A percentile compares a stretch with the other conserved stretches of the same genome.
Evolutionary conservation across 30 jellyfish, hydroid and myxozoan genomes (phyloP).

Genomic region (Chironex yamaguchii): DNA sequence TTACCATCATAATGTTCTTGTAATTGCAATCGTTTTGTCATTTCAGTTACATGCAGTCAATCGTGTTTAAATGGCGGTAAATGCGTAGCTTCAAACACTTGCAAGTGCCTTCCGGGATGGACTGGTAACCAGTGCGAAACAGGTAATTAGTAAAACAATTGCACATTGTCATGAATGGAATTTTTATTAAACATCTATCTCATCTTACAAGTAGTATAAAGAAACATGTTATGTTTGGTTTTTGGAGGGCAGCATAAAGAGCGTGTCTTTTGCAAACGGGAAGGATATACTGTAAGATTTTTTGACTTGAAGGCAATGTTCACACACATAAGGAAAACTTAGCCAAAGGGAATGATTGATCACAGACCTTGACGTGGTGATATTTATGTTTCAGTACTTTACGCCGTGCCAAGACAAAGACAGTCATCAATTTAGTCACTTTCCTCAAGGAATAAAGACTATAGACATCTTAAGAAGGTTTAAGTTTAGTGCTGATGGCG

Average conservation of each 20-base stretch:
- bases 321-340: no score
- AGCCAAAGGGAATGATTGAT: no score
- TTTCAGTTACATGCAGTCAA: not conserved
- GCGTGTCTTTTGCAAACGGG: not conserved
- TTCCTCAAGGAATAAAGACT: no score
- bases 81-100: not conserved
- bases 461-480: no score
- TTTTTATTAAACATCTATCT: not conserved
- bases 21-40: not conserved
- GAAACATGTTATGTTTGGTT: no score
- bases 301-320: no score
- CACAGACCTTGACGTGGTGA: no score
- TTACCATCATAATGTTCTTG: not conserved
- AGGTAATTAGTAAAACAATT: not conserved
- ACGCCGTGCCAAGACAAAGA: no score
- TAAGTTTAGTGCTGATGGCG: no score
- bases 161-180: not conserved
- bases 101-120: not conserved
- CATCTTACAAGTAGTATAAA: not conserved
- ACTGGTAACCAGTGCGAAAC: not conserved
- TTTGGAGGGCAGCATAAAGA: not conserved
- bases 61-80: not conserved
- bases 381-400: no score
- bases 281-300: no score
- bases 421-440: no score